phyloP scores from a whole-genome alignment of 2,113 vertebrate genomes.

The Gorsachius goisagi region DNA sequence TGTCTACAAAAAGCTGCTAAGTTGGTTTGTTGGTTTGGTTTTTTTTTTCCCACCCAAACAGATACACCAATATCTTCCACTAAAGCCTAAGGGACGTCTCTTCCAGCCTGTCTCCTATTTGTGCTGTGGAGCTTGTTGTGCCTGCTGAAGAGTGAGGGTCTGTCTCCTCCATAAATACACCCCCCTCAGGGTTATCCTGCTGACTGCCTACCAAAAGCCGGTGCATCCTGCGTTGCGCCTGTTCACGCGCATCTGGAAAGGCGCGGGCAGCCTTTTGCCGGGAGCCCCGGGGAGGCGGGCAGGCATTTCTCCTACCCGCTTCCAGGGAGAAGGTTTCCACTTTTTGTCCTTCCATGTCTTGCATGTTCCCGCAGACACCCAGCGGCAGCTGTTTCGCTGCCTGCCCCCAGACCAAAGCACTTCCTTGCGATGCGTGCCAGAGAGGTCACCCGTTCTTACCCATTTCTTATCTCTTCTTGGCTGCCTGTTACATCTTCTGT shows the following conservation, averaged over 20 bases:
- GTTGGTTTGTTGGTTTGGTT: no score
- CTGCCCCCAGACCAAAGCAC: background rate
- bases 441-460: background rate
- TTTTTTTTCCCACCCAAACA: background rate
- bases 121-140: background rate
- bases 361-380: background rate
- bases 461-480: background rate
- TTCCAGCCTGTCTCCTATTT: background rate
- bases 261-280: fast-evolving
- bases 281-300: background rate
- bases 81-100: background rate
- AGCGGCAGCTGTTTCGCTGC: background rate
- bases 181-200: fast-evolving
- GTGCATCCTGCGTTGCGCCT: fast-evolving
- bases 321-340: background rate
- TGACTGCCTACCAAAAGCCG: fast-evolving
- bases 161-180: background rate
- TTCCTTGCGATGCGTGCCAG: background rate
- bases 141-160: background rate
- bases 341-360: background rate
- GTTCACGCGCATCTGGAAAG: background rate
- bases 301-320: fast-evolving
- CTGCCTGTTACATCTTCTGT: background rate
- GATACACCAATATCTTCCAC: background rate
- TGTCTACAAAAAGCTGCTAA: background rate